Evolutionary conservation across 1,140 invertebrate genomes (phyloP).

Genomic region (Drosophila sulfurigaster): DNA sequence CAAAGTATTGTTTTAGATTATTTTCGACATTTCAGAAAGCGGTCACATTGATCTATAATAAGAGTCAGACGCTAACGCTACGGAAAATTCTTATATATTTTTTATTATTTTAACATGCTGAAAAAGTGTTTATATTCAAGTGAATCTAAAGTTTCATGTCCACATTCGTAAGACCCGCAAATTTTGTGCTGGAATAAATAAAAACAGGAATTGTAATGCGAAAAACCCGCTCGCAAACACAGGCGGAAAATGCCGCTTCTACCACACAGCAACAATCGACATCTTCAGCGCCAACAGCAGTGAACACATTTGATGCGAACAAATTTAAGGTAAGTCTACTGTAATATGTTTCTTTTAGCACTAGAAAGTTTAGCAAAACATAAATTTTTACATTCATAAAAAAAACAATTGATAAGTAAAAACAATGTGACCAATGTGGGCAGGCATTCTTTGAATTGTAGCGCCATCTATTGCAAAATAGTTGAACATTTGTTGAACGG

Average conservation of each 20-base stretch:
- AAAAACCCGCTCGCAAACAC: conserved; percentile 83
- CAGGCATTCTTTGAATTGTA: conserved; percentile 22
- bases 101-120: conserved; percentile 41
- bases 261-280: conserved; percentile 59
- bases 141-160: conserved; percentile 27
- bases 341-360: conserved; percentile 45
- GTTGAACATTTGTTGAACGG: conserved; percentile 10
- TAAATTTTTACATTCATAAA: conserved; percentile 23
- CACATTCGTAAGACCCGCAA: conserved; percentile 37
- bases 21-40: conserved; percentile 16
- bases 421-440: conserved; percentile 53
- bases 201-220: conserved; percentile 75
- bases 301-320: conserved; percentile 63
- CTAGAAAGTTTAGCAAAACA: conserved; percentile 26
- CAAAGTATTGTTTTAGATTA: background rate
- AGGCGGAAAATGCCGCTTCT: conserved; percentile 81
- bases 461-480: conserved; percentile 32
- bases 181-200: conserved; percentile 40
- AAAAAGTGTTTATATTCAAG: conserved; percentile 34
- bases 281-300: conserved; percentile 48
- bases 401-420: conserved; percentile 61
- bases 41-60: conserved; percentile 38
- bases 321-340: conserved; percentile 63
- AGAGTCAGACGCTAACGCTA: conserved; percentile 52
- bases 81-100: conserved; percentile 31